Conservation (phyloP, 2,888 invertebrate species). For the Hyalella azteca region DNA sequence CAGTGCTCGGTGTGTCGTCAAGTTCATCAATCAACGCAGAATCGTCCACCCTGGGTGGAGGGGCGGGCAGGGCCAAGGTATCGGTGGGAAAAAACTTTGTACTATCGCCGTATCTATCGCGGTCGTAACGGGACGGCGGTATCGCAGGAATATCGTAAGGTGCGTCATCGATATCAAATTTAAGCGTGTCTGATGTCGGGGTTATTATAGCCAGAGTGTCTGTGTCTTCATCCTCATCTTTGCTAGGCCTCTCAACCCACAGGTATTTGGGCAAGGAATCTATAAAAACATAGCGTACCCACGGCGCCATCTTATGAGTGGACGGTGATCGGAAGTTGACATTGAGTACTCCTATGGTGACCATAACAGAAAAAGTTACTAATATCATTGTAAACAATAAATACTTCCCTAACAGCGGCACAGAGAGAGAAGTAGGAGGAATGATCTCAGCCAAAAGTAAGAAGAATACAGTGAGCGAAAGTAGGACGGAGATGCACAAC, state of each 20-base stretch:
- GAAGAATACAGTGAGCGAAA: constrained; percentile 93
- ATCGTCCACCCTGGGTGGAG: constrained; percentile 62
- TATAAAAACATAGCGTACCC: constrained; percentile 82
- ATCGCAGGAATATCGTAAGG: constrained; percentile 72
- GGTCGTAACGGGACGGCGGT: constrained; percentile 61
- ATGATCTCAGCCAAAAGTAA: constrained; percentile 91
- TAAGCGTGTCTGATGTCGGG: constrained; percentile 60
- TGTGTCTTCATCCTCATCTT: constrained; percentile 63
- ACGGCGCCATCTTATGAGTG: constrained; percentile 89
- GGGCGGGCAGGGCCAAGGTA: constrained; percentile 53
- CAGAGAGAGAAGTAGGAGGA: constrained; percentile 90
- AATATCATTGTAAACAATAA: constrained; percentile 93
- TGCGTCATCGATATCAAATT: constrained; percentile 67
- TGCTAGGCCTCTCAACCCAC: constrained; percentile 86
- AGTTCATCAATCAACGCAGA: constrained; percentile 66
- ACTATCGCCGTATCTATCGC: constrained; percentile 72
- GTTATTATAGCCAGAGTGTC: constrained; percentile 57
- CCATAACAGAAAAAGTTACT: constrained; percentile 89
- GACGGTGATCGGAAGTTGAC: constrained; percentile 90
- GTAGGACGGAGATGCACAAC: constrained; percentile 89
- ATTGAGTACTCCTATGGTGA: constrained; percentile 91
- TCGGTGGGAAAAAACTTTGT: constrained; percentile 67
- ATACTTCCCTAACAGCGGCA: constrained; percentile 77
- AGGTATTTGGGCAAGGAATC: constrained; percentile 74
- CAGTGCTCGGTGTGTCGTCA: constrained; percentile 79